phyloP scores from a whole-genome alignment of 2,888 invertebrate genomes.

The Lampropteryx suffumata region DNA sequence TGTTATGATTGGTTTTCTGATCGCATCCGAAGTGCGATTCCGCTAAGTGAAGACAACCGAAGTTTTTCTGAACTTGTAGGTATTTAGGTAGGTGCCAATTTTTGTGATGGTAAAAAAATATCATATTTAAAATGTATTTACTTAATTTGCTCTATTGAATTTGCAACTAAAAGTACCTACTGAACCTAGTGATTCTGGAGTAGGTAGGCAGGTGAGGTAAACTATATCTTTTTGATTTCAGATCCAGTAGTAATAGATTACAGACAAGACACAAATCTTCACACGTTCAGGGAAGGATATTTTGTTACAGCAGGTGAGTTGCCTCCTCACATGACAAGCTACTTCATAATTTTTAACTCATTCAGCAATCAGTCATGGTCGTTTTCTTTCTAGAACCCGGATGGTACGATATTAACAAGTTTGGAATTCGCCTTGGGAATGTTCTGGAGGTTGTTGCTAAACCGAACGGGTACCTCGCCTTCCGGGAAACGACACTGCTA shows the following conservation, averaged over 20 bases:
- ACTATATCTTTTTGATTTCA: conserved; percentile 47
- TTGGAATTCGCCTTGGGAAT: conserved; percentile 94
- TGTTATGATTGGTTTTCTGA: too few relatives aligned
- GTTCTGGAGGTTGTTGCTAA: conserved; percentile 87
- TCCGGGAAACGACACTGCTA: conserved; percentile 91
- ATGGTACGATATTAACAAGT: conserved; percentile 92
- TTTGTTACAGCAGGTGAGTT: conserved; percentile 89
- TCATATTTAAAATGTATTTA: too few relatives aligned
- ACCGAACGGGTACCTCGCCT: conserved; percentile 84
- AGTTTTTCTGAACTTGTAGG: too few relatives aligned
- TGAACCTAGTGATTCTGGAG: too few relatives aligned
- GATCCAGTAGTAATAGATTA: conserved; percentile 91
- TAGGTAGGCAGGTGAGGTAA: too few relatives aligned
- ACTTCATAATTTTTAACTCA: too few relatives aligned
- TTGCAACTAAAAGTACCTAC: too few relatives aligned
- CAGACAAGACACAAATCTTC: conserved; percentile 78
- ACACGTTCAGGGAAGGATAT: conserved; percentile 87
- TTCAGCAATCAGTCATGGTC: neutral
- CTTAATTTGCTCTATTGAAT: too few relatives aligned
- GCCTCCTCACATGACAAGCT: neutral
- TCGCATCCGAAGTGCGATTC: too few relatives aligned
- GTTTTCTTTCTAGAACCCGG: conserved; percentile 88
- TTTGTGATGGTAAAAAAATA: too few relatives aligned
- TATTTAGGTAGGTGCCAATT: too few relatives aligned
- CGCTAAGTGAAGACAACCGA: too few relatives aligned